Base-by-base conservation (phyloP, 1,140 invertebrate species). In the Stegodyphus dumicola region DNA sequence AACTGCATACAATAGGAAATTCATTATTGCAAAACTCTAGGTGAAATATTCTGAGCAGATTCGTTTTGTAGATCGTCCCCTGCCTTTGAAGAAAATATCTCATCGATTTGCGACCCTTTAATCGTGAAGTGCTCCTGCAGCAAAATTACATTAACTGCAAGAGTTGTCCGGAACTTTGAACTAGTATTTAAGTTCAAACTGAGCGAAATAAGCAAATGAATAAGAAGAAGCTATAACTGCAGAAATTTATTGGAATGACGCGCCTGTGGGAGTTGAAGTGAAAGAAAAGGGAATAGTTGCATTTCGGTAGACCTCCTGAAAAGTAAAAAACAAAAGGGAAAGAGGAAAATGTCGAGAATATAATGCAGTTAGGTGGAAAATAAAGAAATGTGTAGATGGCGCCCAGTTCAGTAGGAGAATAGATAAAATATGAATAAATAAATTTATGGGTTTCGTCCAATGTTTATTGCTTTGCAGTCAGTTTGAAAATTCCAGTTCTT, bases 121-220 rank as follows among this genome's bases (percentile, higher is more conserved):
- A 48, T 53, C 18, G 78, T 64, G 73, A 48, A 33, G 33, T 73
- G 78, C 65, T 17, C 15, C 65, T 18, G 51, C 56, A 33, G 70
- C 80, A 67, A 83, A 83, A 83, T 83, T 75, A 54, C 71, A 83
- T 83, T 83, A 83, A 75, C 56, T 75, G 73, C 70, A 48, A 75
- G 80, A 83, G 56, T 83, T 83, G 60, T 17, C 71, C 70, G 15
- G 80, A 83, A 83, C 80, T 83, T 83, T 74, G 80, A 83, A 75
- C 71, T 83, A 70, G 70, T 67, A 83, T 83, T 83, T 75, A 83
- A 83, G 80, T 75, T 83, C 80, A 83, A 83, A 75, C 80, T 74
- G 70, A 83, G 80, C 70, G 80, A 75, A 75, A 83, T 83, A 83
- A 83, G 80, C 71, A 83, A 83, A 83, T 83, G 80, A 75, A 83